Evolutionary conservation across 2,113 vertebrate species (phyloP), one percentile per base, ranked within the genome.

Genomic region (Pandion haliaetus): DNA sequence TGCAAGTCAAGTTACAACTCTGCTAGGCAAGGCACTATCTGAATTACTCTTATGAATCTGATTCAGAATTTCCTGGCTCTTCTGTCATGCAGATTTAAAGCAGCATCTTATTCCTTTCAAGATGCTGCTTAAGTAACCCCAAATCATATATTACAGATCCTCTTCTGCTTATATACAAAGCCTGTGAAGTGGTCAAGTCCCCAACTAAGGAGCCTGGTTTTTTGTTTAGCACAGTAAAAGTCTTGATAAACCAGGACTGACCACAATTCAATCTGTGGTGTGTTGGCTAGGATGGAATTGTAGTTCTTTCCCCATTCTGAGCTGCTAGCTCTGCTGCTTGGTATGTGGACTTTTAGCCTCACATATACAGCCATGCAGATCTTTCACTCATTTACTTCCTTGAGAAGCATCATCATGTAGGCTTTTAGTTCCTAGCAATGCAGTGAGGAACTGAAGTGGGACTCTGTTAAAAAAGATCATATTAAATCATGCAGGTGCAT

Each of bases 171-270:
- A 8, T 8, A 32, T 16, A 20, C 20, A 73, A 59, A 59, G 23
- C 5, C 58, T 62, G 44, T 72, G 72, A 70, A 10, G 10, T 55
- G 19, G 28, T 38, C 52, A 63, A 40, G 28, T 34, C 47, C 17
- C 17, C 63, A 90, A 0, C 6, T 31, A 67, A 21, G 42, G 23
- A 8, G 9, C 4, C 5, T 74, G 23, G 0, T 2, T 31, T 52
- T 82, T 58, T 44, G 2, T 66, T 92, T 40, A 55, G 18, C 36
- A 44, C 16, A 63, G 47, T 50, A 36, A 17, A 66, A 72, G 8
- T 42, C 15, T 36, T 82, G 40, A 61, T 42, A 62, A 66, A 47
- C 49, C 66, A 49, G 61, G 57, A 26, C 34, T 86, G 55, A 18
- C 8, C 34, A 11, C 0, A 1, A 6, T 38, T 66, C n/a, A 82